Percentiles rank a stretch among this genome's conserved stretches.
These are phyloP conservation scores for Erebia palarica DNA, from an alignment of 2,888 invertebrate species.

Conservation along the genomic window DNA sequence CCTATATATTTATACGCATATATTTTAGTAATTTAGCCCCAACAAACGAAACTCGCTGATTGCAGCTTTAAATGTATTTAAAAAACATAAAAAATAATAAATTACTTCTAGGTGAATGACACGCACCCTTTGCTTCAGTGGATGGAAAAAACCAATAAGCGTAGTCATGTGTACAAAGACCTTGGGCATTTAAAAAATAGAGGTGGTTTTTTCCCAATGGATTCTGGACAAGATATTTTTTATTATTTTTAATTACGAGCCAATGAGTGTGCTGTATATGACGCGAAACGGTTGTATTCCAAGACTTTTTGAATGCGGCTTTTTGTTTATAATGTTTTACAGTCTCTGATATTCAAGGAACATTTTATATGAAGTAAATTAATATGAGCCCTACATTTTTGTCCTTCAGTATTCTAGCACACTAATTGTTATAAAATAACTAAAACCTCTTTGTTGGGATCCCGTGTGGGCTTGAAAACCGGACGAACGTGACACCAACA, in stretches of 20 bases:
- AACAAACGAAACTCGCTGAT: neutral
- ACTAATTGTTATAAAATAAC: neutral
- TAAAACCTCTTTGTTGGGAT: neutral
- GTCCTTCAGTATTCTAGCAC: neutral
- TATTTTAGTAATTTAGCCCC: too few species aligned
- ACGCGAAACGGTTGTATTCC: neutral
- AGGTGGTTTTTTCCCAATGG: slow-evolving; percentile 17
- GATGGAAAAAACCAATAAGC: slow-evolving; percentile 40
- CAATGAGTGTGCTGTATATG: slow-evolving; percentile 16
- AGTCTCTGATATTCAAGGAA: neutral
- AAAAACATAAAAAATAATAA: slow-evolving; percentile 36
- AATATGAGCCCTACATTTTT: neutral
- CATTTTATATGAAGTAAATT: neutral
- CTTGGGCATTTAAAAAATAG: slow-evolving; percentile 34
- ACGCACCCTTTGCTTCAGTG: slow-evolving; percentile 40
- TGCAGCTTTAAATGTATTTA: slow-evolving; percentile 14
- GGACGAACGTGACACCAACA: neutral
- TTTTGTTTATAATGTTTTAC: neutral
- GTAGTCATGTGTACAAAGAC: slow-evolving; percentile 40
- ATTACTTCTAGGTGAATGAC: slow-evolving; percentile 37
- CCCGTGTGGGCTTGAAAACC: neutral
- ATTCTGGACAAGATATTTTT: slow-evolving; percentile 21
- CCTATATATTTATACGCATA: too few species aligned
- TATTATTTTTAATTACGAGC: slow-evolving; percentile 22
- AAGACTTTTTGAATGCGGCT: neutral